Conservation (phyloP, 2,888 invertebrate genomes). For the Oxystoma pomonae region DNA sequence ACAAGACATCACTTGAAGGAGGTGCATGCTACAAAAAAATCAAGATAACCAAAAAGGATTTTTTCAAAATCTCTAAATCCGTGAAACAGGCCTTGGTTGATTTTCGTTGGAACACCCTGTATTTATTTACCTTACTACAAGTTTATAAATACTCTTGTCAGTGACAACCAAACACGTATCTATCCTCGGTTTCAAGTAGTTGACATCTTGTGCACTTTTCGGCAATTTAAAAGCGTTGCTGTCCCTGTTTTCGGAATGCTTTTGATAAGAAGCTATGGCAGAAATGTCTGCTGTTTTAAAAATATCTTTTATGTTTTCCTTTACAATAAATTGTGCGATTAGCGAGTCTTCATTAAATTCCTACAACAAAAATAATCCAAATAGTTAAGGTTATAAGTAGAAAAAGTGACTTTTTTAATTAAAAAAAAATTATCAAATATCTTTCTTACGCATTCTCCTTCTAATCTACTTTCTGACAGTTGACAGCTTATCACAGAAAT, state of each 20-base stretch:
- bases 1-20: too few relatives aligned
- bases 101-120: too few relatives aligned
- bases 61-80: too few relatives aligned
- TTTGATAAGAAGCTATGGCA: constrained; percentile 35
- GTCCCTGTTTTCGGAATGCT: constrained; percentile 37
- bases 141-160: constrained; percentile 56
- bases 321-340: constrained; percentile 53
- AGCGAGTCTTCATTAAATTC: constrained; percentile 57
- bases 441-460: constrained; percentile 51
- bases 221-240: constrained; percentile 45
- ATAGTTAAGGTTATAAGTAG: too few relatives aligned
- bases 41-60: too few relatives aligned
- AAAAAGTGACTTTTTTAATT: too few relatives aligned
- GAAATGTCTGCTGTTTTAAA: constrained; percentile 50
- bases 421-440: too few relatives aligned
- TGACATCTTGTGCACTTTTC: constrained; percentile 48
- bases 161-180: constrained; percentile 60
- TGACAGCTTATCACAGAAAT: constrained; percentile 55
- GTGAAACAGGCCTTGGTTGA: too few relatives aligned
- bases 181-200: constrained; percentile 48
- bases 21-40: too few relatives aligned
- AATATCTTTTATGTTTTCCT: constrained; percentile 51
- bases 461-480: constrained; percentile 53
- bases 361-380: constrained; percentile 46
- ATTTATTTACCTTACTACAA: constrained; percentile 56